phyloP scores from a whole-genome alignment of 2,113 vertebrate species.

The Hassar affinis region DNA sequence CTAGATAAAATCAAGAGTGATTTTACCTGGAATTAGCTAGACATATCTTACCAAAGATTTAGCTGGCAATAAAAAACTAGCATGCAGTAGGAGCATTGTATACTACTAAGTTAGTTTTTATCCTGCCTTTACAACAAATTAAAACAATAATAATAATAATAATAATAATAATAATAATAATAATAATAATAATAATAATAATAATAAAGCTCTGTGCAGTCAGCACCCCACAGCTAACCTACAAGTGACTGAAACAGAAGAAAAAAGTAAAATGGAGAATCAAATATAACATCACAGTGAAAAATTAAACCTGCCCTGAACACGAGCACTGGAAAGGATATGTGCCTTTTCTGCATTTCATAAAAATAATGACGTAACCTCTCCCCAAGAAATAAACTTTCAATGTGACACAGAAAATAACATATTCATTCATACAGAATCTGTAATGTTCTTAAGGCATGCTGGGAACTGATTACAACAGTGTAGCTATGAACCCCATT shows the following conservation, averaged over 20 bases:
- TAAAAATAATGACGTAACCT: neutral
- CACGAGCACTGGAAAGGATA: slow-evolving; percentile 51
- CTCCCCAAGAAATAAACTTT: slow-evolving; percentile 27
- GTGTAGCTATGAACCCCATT: slow-evolving; percentile 78
- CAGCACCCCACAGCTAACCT: slow-evolving; percentile 78
- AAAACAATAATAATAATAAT: slow-evolving; percentile 64
- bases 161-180: slow-evolving; percentile 61
- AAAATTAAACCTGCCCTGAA: slow-evolving; percentile 56
- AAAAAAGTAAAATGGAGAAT: slow-evolving; percentile 62
- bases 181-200: slow-evolving; percentile 63
- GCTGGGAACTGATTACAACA: slow-evolving; percentile 55
- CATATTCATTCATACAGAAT: slow-evolving; percentile 15
- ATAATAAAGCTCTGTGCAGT: slow-evolving; percentile 72
- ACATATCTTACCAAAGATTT: neutral
- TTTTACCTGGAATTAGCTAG: neutral
- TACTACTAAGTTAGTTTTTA: neutral
- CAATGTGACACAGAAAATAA: slow-evolving; percentile 19
- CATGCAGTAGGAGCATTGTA: neutral
- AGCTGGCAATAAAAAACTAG: neutral
- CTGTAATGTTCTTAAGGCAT: slow-evolving; percentile 12
- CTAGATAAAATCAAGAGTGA: neutral
- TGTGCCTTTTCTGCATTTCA: slow-evolving; percentile 13
- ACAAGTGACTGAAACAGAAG: slow-evolving; percentile 71
- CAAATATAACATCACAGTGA: slow-evolving; percentile 50
- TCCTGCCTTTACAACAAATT: slow-evolving; percentile 33